A percentile compares a stretch with the other conserved stretches of the same genome.
These are phyloP conservation scores for Hydrophis major DNA, from an alignment of 2,797 vertebrate genomes.

Conservation along the genomic window DNA sequence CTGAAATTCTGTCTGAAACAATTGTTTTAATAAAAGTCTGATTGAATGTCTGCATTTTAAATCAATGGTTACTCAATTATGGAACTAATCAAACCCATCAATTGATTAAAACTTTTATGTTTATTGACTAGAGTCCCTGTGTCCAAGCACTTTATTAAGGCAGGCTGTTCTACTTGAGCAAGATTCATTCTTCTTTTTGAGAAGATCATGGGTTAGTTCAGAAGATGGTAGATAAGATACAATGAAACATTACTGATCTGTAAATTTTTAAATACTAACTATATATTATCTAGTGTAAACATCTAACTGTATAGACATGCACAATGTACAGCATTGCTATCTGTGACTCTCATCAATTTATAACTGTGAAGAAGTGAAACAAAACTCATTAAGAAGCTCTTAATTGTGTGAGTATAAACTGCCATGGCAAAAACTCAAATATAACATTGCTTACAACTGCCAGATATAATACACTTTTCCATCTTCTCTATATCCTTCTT, in stretches of 20 bases:
- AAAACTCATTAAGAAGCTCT: background rate
- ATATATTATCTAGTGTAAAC: background rate
- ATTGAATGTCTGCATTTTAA: background rate
- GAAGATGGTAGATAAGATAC: background rate
- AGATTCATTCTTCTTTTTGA: background rate
- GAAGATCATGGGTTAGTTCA: background rate
- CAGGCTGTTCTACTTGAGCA: background rate
- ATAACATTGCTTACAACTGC: background rate
- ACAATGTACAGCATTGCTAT: background rate
- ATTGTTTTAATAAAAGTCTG: background rate
- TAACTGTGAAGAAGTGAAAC: background rate
- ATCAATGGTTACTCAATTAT: constrained; percentile 9
- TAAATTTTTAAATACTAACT: background rate
- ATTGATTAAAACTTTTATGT: constrained; percentile 10
- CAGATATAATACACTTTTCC: background rate
- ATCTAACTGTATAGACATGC: background rate
- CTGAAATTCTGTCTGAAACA: background rate
- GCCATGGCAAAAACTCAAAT: background rate
- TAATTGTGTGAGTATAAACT: background rate
- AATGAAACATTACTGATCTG: background rate
- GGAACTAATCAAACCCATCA: background rate
- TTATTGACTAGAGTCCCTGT: constrained; percentile 1
- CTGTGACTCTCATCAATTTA: background rate
- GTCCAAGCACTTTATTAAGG: constrained; percentile 3
- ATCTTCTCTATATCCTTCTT: background rate